Conservation (phyloP, 2,888 invertebrate species). For the Habrosyne pyritoides region DNA sequence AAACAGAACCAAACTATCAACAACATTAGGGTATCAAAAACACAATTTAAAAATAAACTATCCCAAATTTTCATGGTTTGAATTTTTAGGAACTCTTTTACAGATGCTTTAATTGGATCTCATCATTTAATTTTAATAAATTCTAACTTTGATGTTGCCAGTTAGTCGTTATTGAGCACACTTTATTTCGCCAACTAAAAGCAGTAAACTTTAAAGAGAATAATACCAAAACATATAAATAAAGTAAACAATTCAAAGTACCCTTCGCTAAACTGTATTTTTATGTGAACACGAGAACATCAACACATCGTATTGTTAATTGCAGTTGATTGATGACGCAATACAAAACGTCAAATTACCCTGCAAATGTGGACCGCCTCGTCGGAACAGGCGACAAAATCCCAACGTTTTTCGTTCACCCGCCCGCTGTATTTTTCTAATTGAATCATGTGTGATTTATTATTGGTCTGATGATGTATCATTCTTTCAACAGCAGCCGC, state of each 20-base stretch:
- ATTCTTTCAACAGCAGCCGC: conserved; percentile 81
- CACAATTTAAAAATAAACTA: no score
- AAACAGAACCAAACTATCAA: no score
- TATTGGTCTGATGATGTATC: conserved; percentile 83
- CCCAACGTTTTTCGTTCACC: conserved; percentile 58
- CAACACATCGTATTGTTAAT: conserved; percentile 58
- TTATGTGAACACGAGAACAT: conserved; percentile 17
- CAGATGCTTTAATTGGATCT: no score
- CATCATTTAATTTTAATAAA: no score
- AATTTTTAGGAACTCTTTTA: no score
- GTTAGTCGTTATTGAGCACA: background rate
- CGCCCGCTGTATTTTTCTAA: conserved; percentile 78
- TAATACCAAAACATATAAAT: background rate
- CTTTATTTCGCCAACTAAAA: background rate
- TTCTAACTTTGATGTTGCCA: background rate
- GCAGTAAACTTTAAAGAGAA: background rate
- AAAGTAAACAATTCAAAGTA: background rate
- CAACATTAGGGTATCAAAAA: no score
- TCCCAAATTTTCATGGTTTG: no score
- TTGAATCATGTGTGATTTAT: conserved; percentile 84
- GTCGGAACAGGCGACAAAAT: conserved; percentile 61
- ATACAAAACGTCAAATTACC: conserved; percentile 77
- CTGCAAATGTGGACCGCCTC: conserved; percentile 60
- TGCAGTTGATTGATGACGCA: conserved; percentile 77
- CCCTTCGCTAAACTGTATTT: conserved; percentile 13